A percentile compares a stretch with the other conserved stretches of the same genome.
Evolutionary conservation across 64 coral and sea anemone species (phyloP).

Genomic region (Hydrozoanthus tunicans): DNA sequence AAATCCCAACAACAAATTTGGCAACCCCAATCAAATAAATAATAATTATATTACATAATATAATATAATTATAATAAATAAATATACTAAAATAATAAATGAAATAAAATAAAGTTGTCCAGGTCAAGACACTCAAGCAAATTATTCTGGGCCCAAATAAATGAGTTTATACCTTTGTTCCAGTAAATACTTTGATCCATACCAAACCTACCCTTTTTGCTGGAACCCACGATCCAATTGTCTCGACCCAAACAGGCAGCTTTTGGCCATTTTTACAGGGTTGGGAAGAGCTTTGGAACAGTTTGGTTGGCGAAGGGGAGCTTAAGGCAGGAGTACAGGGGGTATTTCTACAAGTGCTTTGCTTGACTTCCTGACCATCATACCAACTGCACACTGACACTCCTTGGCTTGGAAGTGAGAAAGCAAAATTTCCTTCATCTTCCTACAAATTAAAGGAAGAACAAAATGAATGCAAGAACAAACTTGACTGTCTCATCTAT

Average conservation of each 20-base stretch:
- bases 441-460: not conserved
- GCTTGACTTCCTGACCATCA: not conserved
- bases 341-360: conserved; percentile 17
- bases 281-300: not conserved
- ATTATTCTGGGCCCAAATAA: too few relatives aligned
- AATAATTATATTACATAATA: too few relatives aligned
- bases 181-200: too few relatives aligned
- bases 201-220: conserved; percentile 3
- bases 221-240: conserved; percentile 48
- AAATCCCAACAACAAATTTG: too few relatives aligned
- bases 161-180: too few relatives aligned
- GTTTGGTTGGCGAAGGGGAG: not conserved
- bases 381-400: conserved; percentile 47
- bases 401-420: not conserved
- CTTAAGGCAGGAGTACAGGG: not conserved
- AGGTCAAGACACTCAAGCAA: too few relatives aligned
- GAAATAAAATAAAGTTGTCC: too few relatives aligned
- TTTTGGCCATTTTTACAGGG: not conserved
- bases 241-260: conserved; percentile 29
- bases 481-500: not conserved
- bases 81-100: too few relatives aligned
- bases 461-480: not conserved
- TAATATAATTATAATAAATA: too few relatives aligned
- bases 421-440: not conserved
- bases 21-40: too few relatives aligned